Evolutionary conservation across 2,797 vertebrate species (phyloP).

Genomic region (Anas georgica): DNA sequence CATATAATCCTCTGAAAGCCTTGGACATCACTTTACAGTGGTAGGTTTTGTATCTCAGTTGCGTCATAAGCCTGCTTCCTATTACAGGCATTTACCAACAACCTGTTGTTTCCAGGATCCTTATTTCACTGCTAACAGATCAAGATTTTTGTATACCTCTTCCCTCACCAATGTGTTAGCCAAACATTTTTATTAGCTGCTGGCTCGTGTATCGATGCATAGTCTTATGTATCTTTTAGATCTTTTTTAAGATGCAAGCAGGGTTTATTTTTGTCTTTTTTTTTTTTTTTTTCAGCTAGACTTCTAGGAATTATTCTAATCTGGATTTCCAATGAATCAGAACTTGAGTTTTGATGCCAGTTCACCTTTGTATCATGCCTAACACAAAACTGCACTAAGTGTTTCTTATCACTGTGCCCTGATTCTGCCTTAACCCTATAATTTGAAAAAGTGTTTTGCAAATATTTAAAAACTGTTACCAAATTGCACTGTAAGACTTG

Average conservation of each 20-base stretch:
- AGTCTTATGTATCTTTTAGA: neutral
- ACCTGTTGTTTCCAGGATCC: neutral
- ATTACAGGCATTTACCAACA: neutral
- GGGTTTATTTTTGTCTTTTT: neutral
- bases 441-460: constrained; percentile 42
- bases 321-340: neutral
- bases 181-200: neutral
- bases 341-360: neutral
- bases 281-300: neutral
- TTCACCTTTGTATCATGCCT: neutral
- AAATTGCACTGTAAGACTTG: constrained; percentile 46
- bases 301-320: neutral
- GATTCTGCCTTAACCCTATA: constrained; percentile 59
- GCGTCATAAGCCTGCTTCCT: neutral
- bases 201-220: neutral
- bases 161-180: neutral
- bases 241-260: neutral
- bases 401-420: constrained; percentile 68
- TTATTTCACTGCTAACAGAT: neutral
- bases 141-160: neutral
- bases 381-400: constrained; percentile 49
- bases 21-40: neutral
- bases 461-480: constrained; percentile 52
- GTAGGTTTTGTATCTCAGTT: neutral
- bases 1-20: neutral